These are phyloP conservation scores for Turdus rufiventris DNA, from an alignment of 2,113 vertebrate species.

Conservation along the genomic window DNA sequence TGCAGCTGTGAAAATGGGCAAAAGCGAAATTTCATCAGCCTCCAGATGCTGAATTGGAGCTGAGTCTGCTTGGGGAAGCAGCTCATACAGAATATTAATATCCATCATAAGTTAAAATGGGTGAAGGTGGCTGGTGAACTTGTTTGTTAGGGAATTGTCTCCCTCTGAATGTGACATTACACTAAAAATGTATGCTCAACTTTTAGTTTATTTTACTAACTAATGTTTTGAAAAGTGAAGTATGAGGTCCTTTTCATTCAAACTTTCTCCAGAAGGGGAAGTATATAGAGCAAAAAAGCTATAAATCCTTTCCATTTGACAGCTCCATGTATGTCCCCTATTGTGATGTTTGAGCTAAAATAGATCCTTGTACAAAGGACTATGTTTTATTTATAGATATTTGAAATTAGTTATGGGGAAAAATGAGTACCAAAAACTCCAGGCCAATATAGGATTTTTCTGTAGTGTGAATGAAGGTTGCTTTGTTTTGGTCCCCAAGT, in stretches of 20 bases:
- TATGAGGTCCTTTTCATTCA: background rate
- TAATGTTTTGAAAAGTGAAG: background rate
- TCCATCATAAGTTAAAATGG: background rate
- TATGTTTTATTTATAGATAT: background rate
- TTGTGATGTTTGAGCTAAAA: background rate
- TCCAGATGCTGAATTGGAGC: background rate
- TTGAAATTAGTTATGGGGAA: background rate
- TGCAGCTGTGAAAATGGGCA: slow-evolving; percentile 50
- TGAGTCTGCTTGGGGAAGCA: background rate
- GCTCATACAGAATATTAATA: background rate
- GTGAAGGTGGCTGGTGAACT: background rate
- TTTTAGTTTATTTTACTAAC: background rate
- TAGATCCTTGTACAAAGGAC: background rate
- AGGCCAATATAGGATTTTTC: background rate
- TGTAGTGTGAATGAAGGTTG: background rate
- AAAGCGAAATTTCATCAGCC: background rate
- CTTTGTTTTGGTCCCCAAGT: background rate
- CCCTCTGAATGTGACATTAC: background rate
- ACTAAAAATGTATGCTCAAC: background rate
- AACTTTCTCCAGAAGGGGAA: background rate
- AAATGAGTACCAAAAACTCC: background rate
- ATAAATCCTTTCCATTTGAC: background rate
- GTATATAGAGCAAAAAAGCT: background rate
- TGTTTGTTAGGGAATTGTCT: background rate
- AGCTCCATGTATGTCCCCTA: background rate